Base-by-base conservation (phyloP, 2,797 vertebrate species). In the Channallabes apus region DNA sequence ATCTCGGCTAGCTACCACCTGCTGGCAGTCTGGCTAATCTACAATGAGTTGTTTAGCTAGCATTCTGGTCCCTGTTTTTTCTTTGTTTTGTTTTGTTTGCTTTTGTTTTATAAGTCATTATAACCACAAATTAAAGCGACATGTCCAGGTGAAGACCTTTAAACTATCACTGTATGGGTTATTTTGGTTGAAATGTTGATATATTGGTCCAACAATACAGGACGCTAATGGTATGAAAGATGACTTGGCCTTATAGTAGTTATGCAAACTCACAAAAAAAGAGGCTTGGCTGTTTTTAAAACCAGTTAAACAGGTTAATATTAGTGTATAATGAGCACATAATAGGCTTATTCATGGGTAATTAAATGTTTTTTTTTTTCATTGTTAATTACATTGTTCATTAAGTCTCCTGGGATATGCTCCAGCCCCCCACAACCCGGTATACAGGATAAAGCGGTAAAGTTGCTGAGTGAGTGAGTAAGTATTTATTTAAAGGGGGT, bases 1-100 rank as follows among this genome's bases (percentile, higher is more conserved):
- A 46, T n/a, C 64, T 46, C n/a, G n/a, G 27, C 35, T 84, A 84
- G 75, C 64, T 71, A 61, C 24, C 65, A 51, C 65, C 83, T 69
- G 75, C 65, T 59, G 54, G 62, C 38, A 20, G 54, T 35, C 8
- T 67, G 14, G 79, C 62, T 67, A 67, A 32, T 67, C 29, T 32
- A 80, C 38, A 80, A 51, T 51, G 62, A 67, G 38, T 67, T 12
- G 79, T 54, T 54, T 51, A 24, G 62, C 46, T 67, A 54, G 41
- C 79, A 67, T 32, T 17, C n/a, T 6, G 35, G 59, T 32, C 54
- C 17, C n/a, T 65, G 35, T 59, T 65, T 80, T 80, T 38, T 18
- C 46, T 51, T 51, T 51, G 46, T 12, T 46, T 51, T 51, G 7
- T n/a, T 29, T 20, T 9, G 38, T 38, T 51, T 51, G 11, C 9